Evolutionary conservation across 1,140 invertebrate genomes (phyloP).

Genomic region (Notospermus geniculatus): DNA sequence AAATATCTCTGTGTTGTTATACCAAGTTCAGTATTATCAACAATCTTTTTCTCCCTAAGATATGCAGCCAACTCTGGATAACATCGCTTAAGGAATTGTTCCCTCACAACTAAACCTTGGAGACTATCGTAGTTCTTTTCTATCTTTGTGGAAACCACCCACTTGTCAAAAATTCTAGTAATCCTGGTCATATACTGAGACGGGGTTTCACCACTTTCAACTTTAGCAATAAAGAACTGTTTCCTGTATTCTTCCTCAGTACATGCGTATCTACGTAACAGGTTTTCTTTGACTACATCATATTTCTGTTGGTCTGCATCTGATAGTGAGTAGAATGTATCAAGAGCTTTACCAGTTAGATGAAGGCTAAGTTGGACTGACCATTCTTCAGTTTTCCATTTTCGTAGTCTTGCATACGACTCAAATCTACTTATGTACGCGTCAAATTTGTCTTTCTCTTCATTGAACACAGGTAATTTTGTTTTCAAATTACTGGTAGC

Average conservation of each 20-base stretch:
- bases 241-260: constrained; percentile 25
- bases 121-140: neutral
- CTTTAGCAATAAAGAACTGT: constrained; percentile 11
- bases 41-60: neutral
- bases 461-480: constrained; percentile 21
- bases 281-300: constrained; percentile 23
- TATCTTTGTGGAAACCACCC: neutral
- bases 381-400: constrained; percentile 20
- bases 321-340: constrained; percentile 23
- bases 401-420: constrained; percentile 12
- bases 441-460: constrained; percentile 26
- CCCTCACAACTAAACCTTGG: neutral
- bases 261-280: constrained; percentile 23
- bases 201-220: constrained; percentile 21
- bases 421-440: constrained; percentile 19
- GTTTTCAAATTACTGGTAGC: too few relatives aligned
- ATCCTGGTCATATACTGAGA: constrained; percentile 7
- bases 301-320: constrained; percentile 20
- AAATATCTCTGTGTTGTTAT: neutral
- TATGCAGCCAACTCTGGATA: neutral
- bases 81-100: constrained; percentile 3
- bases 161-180: neutral
- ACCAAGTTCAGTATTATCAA: neutral
- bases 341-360: constrained; percentile 23
- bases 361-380: constrained; percentile 17